Conservation (phyloP, 2,797 vertebrate genomes). For the Clarias platycephalus region DNA sequence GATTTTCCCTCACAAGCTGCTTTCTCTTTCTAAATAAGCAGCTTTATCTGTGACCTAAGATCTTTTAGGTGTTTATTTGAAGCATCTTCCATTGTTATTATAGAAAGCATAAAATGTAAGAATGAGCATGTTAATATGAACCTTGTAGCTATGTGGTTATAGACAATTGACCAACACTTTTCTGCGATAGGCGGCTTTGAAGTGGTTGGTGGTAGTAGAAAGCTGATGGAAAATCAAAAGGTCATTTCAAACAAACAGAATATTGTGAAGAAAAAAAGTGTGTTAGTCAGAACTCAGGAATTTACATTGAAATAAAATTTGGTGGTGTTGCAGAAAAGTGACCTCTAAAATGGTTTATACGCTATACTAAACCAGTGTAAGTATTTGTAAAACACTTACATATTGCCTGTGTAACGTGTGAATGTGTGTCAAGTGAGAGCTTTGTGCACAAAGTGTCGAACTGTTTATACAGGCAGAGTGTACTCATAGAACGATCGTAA, state of each 20-base stretch:
- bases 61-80: background rate
- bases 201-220: background rate
- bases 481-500: background rate
- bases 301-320: background rate
- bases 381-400: background rate
- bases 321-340: background rate
- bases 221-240: background rate
- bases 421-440: background rate
- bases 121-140: background rate
- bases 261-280: background rate
- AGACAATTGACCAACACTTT: background rate
- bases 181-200: background rate
- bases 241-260: background rate
- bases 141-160: background rate
- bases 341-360: background rate
- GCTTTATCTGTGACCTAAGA: background rate
- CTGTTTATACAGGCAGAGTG: conserved; percentile 9
- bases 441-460: conserved; percentile 12
- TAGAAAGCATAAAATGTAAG: background rate
- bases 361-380: background rate
- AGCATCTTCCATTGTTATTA: background rate
- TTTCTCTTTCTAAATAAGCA: background rate
- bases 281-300: background rate
- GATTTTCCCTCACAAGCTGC: background rate
- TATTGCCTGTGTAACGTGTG: background rate